phyloP scores from a whole-genome alignment of 1,140 invertebrate genomes.

The Probaryconus sp. region DNA sequence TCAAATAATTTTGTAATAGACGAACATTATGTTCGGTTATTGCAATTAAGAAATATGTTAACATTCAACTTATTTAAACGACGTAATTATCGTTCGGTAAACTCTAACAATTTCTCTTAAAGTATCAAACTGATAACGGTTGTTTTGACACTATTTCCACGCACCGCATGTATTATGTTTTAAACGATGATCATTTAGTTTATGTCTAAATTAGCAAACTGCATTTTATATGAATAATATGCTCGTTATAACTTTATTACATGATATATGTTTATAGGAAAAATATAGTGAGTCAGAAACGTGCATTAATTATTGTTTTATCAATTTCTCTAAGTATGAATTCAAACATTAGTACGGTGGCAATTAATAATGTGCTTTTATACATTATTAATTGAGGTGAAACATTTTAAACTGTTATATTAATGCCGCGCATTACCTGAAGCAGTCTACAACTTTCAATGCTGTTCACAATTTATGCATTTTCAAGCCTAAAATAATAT shows the following conservation, averaged over 20 bases:
- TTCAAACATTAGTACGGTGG: conserved; percentile 35
- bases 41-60: too few relatives aligned
- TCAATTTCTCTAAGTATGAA: conserved; percentile 30
- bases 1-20: too few relatives aligned
- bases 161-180: conserved; percentile 24
- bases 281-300: conserved; percentile 9
- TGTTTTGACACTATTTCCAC: conserved; percentile 31
- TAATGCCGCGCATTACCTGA: conserved; percentile 19
- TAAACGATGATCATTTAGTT: conserved; percentile 44
- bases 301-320: conserved; percentile 41
- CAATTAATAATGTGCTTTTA: conserved; percentile 47
- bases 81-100: conserved; percentile 12
- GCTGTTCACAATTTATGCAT: too few relatives aligned
- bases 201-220: conserved; percentile 35
- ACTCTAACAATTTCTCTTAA: conserved; percentile 9
- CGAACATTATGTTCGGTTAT: too few relatives aligned
- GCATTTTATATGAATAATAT: conserved; percentile 37
- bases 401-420: conserved; percentile 19
- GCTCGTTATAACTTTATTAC: conserved; percentile 34
- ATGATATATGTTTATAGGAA: conserved; percentile 29
- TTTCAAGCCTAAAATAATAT: too few relatives aligned
- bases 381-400: conserved; percentile 4
- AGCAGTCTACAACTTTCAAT: conserved; percentile 16
- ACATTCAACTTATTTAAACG: too few relatives aligned
- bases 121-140: conserved; percentile 35